Evolutionary conservation across 1,140 invertebrate genomes (phyloP), one percentile per base, ranked within the genome.

Genomic region (Leptopilina clavipes): DNA sequence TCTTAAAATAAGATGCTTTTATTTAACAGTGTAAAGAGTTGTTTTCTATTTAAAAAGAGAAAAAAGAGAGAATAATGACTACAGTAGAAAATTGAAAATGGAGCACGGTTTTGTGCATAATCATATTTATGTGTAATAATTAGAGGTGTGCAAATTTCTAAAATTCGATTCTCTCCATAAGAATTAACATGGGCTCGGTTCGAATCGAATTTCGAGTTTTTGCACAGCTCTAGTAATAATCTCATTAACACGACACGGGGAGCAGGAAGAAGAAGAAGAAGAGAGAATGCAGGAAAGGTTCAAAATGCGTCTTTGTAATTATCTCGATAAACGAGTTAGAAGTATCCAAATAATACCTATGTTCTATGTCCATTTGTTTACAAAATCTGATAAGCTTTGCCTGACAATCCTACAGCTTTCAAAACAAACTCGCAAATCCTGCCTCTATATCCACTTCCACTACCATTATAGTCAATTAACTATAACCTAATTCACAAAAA

Each of bases 391-490:
- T 82, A 79, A 82, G 76, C 80, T 37, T 77, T 48, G 43, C 71
- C 73, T 43, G 74, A 76, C 79, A 79, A 80, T 82, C 78, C 76
- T 77, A 70, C 54, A 76, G 78, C 78, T 80, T 78, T 78, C 78
- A 82, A 82, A n/a, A 78, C 75, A 76, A 80, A 80, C 78, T 80
- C 75, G 73, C 75, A 73, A 78, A 80, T 82, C 76, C 80, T 70
- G 11, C 43, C 74, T 71, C 59, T 48, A 71, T 73, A 48, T 19
- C 19, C 72, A 76, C 76, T 71, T 59, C n/a, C 44, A 75, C 71
- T 75, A 75, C 71, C 76, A 75, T 77, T 74, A 72, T 77, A 78
- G n/a, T n/a, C 77, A n/a, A n/a, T n/a, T 78, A n/a, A n/a, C n/a
- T 75, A 76, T 75, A 78, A 76, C 65, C 71, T 65, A 74, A 78